Percentiles rank a stretch among this genome's conserved stretches.
Evolutionary conservation across 2,888 invertebrate species (phyloP).

Genomic region (Julus scanicus): DNA sequence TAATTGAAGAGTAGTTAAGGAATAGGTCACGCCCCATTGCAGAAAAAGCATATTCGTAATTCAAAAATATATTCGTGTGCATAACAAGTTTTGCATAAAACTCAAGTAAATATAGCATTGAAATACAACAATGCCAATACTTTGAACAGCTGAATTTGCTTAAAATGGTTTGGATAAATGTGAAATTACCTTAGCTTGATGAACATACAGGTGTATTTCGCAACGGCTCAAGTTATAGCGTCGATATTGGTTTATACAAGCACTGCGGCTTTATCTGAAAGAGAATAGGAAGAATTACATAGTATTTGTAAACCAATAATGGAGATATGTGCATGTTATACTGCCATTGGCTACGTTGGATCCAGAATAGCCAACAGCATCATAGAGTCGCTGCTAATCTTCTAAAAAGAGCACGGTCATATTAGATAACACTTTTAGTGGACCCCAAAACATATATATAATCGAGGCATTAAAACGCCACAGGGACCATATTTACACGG

Average conservation of each 20-base stretch:
- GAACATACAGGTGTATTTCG: constrained; percentile 40
- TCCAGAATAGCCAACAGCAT: too few species aligned
- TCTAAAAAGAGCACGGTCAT: too few species aligned
- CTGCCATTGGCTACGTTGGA: too few species aligned
- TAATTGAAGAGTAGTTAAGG: background rate
- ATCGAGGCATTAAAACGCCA: too few species aligned
- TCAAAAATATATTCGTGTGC: background rate
- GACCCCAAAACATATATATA: too few species aligned
- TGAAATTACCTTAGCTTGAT: constrained; percentile 31
- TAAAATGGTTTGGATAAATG: background rate
- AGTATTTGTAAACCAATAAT: background rate
- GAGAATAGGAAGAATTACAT: background rate
- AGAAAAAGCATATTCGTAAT: background rate
- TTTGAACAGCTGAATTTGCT: background rate
- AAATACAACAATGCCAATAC: background rate
- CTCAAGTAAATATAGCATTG: background rate
- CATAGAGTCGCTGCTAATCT: too few species aligned
- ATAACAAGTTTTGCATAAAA: background rate
- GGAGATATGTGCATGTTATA: background rate
- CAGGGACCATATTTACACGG: too few species aligned
- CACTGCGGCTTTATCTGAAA: background rate
- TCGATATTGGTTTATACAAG: background rate
- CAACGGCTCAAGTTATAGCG: background rate
- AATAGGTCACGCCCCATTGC: background rate
- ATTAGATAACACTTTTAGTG: too few species aligned